Conservation (phyloP, 2,888 invertebrate genomes). For the Bombyx huttoni region DNA sequence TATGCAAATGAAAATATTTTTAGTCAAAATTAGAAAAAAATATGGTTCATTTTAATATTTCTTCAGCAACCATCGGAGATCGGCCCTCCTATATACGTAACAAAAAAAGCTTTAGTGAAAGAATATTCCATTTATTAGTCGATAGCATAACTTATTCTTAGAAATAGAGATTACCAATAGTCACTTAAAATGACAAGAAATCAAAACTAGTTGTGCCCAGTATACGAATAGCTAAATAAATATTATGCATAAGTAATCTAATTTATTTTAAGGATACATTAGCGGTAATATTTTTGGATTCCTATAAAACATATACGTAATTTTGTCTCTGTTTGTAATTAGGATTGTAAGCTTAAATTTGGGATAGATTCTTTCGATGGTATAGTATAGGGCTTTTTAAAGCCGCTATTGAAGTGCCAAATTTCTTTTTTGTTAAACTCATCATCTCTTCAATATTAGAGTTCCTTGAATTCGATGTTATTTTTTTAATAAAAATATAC, state of each 20-base stretch:
- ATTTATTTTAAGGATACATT: conserved; percentile 70
- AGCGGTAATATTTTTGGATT: conserved; percentile 72
- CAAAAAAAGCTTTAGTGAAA: conserved; percentile 65
- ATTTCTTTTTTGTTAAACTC: conserved; percentile 30
- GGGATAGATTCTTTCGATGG: conserved; percentile 51
- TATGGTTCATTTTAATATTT: no score
- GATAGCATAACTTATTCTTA: conserved; percentile 69
- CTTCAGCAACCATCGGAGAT: not conserved
- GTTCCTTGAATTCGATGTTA: conserved; percentile 34
- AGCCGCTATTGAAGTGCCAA: conserved; percentile 55
- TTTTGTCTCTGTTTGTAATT: conserved; percentile 44
- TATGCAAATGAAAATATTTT: no score
- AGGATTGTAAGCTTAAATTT: conserved; percentile 31
- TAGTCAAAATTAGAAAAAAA: no score
- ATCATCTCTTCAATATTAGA: conserved; percentile 14
- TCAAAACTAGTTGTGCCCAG: conserved; percentile 73
- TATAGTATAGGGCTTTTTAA: conserved; percentile 18
- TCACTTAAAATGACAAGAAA: conserved; percentile 68
- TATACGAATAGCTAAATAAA: conserved; percentile 70
- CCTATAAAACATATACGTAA: conserved; percentile 72
- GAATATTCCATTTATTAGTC: conserved; percentile 69
- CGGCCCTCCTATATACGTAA: conserved; percentile 54
- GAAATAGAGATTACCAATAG: conserved; percentile 66
- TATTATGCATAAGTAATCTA: conserved; percentile 41
- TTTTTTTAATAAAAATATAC: conserved; percentile 17